phyloP scores from a whole-genome alignment of 1,140 invertebrate genomes.

The Aphaenogaster ashmeadi region DNA sequence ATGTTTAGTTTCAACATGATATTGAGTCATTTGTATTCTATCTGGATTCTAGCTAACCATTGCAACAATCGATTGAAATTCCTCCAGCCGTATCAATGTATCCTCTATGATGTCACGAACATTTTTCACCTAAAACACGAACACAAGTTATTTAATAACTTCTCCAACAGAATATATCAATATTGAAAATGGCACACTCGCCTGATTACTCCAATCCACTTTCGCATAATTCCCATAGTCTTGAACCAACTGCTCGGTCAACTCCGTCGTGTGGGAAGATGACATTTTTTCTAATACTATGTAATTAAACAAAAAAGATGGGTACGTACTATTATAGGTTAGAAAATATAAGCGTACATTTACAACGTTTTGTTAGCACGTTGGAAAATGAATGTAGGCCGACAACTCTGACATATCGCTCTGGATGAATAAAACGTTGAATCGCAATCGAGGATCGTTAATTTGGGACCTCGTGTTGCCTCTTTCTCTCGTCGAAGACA shows the following conservation, averaged over 20 bases:
- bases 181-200: constrained; percentile 35
- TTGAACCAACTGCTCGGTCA: constrained; percentile 74
- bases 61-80: constrained; percentile 80
- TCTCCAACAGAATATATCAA: neutral
- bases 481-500: neutral
- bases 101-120: constrained; percentile 78
- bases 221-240: constrained; percentile 78
- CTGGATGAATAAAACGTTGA: neutral
- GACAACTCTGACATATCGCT: neutral
- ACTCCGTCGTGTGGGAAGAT: constrained; percentile 57
- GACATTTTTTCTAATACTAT: constrained; percentile 43
- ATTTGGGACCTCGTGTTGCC: neutral
- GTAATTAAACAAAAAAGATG: neutral
- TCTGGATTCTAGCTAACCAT: constrained; percentile 71
- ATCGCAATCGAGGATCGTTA: neutral
- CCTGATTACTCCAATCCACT: constrained; percentile 74
- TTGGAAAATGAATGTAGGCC: neutral
- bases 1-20: neutral
- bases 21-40: neutral
- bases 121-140: constrained; percentile 72
- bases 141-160: neutral
- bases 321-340: constrained; percentile 30
- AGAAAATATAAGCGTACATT: neutral
- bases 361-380: neutral
- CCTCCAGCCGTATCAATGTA: constrained; percentile 79